Evolutionary conservation across 1,140 invertebrate species (phyloP).

Genomic region (Drosophila repletoides): DNA sequence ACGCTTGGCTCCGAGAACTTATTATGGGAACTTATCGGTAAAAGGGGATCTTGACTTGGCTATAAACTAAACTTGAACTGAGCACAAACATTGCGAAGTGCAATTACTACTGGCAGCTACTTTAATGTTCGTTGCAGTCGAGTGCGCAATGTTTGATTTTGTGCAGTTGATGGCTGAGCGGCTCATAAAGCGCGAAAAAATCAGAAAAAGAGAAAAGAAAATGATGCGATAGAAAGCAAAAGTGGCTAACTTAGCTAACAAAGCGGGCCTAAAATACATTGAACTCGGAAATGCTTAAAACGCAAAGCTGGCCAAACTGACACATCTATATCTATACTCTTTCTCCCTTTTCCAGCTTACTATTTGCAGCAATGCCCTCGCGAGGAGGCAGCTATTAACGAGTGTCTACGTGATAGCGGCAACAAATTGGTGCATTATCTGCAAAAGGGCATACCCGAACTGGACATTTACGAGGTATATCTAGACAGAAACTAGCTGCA

Average conservation of each 20-base stretch:
- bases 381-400: conserved; percentile 87
- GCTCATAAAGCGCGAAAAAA: conserved; percentile 5
- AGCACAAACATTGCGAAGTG: conserved; percentile 1
- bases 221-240: conserved; percentile 7
- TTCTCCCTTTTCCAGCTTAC: conserved; percentile 82
- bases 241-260: conserved; percentile 5
- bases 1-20: conserved; percentile 3
- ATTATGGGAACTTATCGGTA: conserved; percentile 8
- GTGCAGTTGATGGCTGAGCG: too few relatives aligned
- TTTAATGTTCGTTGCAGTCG: conserved; percentile 41
- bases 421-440: conserved; percentile 88
- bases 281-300: conserved; percentile 28
- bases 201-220: conserved; percentile 23
- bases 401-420: conserved; percentile 87
- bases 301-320: background rate
- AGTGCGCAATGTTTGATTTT: conserved; percentile 45
- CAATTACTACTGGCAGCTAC: conserved; percentile 21
- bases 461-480: conserved; percentile 85
- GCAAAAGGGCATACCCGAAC: conserved; percentile 87
- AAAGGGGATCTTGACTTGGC: conserved; percentile 24
- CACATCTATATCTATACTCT: background rate
- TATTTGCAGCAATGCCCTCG: conserved; percentile 88
- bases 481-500: background rate
- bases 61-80: conserved; percentile 56
- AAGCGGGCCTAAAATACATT: conserved; percentile 1